Base-by-base conservation (phyloP, 2,113 vertebrate genomes). In the Colaptes auratus region DNA sequence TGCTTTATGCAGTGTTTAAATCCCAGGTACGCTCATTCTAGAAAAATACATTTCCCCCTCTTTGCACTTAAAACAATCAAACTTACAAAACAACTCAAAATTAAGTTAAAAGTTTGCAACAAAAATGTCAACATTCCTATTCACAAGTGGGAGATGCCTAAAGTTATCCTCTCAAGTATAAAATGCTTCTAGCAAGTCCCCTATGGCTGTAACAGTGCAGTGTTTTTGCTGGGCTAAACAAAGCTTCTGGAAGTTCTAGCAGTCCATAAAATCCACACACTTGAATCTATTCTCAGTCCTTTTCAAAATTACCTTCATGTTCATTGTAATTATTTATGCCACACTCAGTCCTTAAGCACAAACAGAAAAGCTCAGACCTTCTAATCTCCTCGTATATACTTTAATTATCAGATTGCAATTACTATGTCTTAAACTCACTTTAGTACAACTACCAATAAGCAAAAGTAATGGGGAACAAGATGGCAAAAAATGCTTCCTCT, bases 11-110 rank as follows among this genome's bases (percentile, higher is more conserved):
- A 92, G 74, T 77, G 74, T 36, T 87, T 92, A 89, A 71, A 67
- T 76, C 33, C 64, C 64, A 89, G 52, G 48, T 82, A 94, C 82
- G 89, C 89, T 92, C 64, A 89, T 72, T 67, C 31, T 80, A 95
- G 60, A 95, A 96, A 96, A 95, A 96, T 87, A 93, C 42, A 55
- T 83, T 90, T 86, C 31, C 63, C 44, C 55, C 64, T 81, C 50
- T 77, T 83, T 67, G 72, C 74, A 77, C 31, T 69, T 70, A 61
- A 86, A 77, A 81, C 55, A 63, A 42, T 33, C 28, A 61, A 79
- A 80, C 25, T 76, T 78, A 73, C 21, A 77, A 89, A 86, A 12
- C 31, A 48, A 39, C 61, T 77, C 44, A 74, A 92, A 90, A 81
- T 2, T 1, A 91, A 91, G 20, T 52, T n/a, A 77, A 55, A 78